Evolutionary conservation across 2,888 invertebrate genomes (phyloP), one percentile per base, ranked within the genome.

Genomic region (Cheilosia impressa): DNA sequence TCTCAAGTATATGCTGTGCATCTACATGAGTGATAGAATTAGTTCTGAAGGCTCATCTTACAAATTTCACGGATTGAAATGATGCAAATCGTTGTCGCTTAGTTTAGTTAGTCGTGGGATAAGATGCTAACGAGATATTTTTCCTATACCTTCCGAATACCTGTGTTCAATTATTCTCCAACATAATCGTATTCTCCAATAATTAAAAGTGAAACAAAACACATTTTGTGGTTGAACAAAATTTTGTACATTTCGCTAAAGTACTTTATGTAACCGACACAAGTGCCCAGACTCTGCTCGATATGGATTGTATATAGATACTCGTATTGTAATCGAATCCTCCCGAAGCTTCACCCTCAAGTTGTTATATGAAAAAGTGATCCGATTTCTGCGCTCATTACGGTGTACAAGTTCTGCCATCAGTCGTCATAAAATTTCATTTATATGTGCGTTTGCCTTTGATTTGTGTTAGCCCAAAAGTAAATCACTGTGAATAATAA

Each of bases 31-130:
- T 72, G 65, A 77, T 84, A 84, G 89, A 88, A 89, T 89, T 88
- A 87, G 76, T 88, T 85, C 87, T 88, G 89, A 89, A 89, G 88
- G 89, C 88, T 90, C 88, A 88, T 87, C 88, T 88, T 88, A 88
- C 87, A 84, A 88, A 87, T 50, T 80, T 65, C 53, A 72, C 84
- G 75, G 79, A 80, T 85, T 85, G 81, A 85, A 80, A 85, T 85
- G 85, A 80, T 85, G 85, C 85, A 76, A 85, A 81, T 81, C 81
- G 72, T 27, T 80, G 81, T 72, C 66, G 66, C 65, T 60, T 69
- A 38, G 68, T 43, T 83, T 76, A 85, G 85, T 85, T 77, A 76
- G 62, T 72, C 72, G 75, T 72, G 76, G 65, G 66, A 75, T 80
- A 80, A 80, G 80, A 80, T 76, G 65, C 80, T 52, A 69, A 60